Base-by-base conservation (phyloP, 1,140 invertebrate genomes). In the Eriocheir sinensis region DNA sequence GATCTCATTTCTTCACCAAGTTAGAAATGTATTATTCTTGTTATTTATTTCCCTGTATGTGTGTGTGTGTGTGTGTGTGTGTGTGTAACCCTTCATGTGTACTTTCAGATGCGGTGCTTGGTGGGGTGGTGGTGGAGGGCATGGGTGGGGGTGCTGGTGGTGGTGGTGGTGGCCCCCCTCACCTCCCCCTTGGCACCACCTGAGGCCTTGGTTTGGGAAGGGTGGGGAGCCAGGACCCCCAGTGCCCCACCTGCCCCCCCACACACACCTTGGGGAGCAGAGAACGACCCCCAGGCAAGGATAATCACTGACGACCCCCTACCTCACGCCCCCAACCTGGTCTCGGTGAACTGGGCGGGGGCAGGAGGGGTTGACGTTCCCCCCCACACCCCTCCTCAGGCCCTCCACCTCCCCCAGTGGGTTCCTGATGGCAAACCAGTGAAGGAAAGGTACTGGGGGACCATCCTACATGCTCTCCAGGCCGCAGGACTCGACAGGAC, bases 371-470 rank as follows among this genome's bases (percentile, higher is more conserved):
- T 2, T 40, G 3, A 15, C 0, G 2, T 3, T 6, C 85, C 40
- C 38, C 38, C 40, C 8, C 27, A 41, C 40, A 6, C 85, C 38
- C 34, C n/a, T 21, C 38, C 85, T 80, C 34, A 4, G 15, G n/a
- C 17, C 34, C 32, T 89, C 32, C 30, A 12, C 4, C 60, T 94
- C 6, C 86, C 93, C 0, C 89, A 94, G 72, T 89, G 93, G 93
- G 38, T 48, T 1, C 86, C 93, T 32, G 93, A 94, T 36, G 40
- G 41, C 30, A 36, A 32, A 2, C 38, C 93, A 80, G 53, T 89
- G 2, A 94, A 81, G 40, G 53, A 94, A 0, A 90, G 17, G n/a
- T 72, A 94, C 93, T 94, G 93, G 93, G 88, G 44, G 17, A 34
- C 53, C 30, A 94, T 94, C 34, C 30, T 81, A 3, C 30, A 94